A percentile compares a stretch with the other conserved stretches of the same genome.
These are phyloP conservation scores for Microctonus hyperodae DNA, from an alignment of 2,888 invertebrate species.

Conservation along the genomic window DNA sequence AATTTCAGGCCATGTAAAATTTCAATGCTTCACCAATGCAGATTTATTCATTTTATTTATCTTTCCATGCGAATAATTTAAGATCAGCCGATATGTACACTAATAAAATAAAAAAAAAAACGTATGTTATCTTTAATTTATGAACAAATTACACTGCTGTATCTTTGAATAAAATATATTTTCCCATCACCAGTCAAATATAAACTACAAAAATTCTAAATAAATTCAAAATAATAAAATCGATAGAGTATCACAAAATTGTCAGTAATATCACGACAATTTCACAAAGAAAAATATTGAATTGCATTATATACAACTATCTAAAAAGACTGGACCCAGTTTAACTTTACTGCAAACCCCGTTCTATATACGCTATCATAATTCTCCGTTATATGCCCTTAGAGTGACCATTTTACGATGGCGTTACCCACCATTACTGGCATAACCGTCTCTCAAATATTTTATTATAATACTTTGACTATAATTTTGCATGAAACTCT, in stretches of 20 bases:
- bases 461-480: conserved; percentile 35
- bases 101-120: too few relatives aligned
- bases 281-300: too few relatives aligned
- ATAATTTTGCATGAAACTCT: conserved; percentile 32
- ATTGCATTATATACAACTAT: too few relatives aligned
- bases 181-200: not conserved
- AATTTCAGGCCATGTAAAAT: conserved; percentile 18
- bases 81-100: conserved; percentile 14
- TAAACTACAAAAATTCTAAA: not conserved
- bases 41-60: conserved; percentile 1
- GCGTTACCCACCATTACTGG: conserved; percentile 34
- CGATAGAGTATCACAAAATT: not conserved
- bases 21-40: conserved; percentile 4
- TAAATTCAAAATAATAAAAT: not conserved
- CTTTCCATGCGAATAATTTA: conserved; percentile 17
- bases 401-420: conserved; percentile 46
- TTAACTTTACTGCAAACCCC: conserved; percentile 19
- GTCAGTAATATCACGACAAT: not conserved
- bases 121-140: not conserved
- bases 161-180: not conserved
- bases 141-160: not conserved
- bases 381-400: conserved; percentile 43
- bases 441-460: conserved; percentile 33
- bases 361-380: conserved; percentile 27
- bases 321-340: conserved; percentile 9